These are phyloP conservation scores for Pardalotus punctatus DNA, from an alignment of 2,113 vertebrate species.

Conservation along the genomic window DNA sequence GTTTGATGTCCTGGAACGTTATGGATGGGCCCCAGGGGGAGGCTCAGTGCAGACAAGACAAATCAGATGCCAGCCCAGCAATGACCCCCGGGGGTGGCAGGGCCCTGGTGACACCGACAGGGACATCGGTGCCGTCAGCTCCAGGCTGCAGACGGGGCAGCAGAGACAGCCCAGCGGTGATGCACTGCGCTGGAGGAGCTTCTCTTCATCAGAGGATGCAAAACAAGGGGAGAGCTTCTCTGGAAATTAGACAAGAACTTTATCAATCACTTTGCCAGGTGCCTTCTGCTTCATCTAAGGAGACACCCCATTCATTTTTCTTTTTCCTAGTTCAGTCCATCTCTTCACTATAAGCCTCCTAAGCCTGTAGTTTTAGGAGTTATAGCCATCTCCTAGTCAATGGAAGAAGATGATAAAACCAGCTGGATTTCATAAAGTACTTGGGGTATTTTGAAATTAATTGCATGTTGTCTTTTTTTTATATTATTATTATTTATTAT, in stretches of 20 bases:
- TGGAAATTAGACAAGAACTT: too few species aligned
- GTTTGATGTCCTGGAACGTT: background rate
- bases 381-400: background rate
- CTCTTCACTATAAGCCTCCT: background rate
- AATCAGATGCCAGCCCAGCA: background rate
- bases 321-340: background rate
- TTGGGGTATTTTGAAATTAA: background rate
- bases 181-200: background rate
- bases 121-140: background rate
- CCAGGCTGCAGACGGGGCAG: background rate
- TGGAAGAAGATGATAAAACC: background rate
- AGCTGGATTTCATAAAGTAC: background rate
- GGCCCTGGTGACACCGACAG: background rate
- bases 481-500: background rate
- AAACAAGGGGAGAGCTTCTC: background rate
- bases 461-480: background rate
- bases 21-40: background rate
- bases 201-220: background rate
- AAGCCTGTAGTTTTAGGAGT: background rate
- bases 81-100: background rate
- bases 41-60: background rate
- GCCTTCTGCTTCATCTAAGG: background rate
- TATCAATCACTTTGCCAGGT: background rate
- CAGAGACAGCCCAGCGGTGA: background rate
- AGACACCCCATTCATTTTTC: background rate